Base-by-base conservation (phyloP, 2,113 vertebrate genomes). In the Tachuris rubrigastra region DNA sequence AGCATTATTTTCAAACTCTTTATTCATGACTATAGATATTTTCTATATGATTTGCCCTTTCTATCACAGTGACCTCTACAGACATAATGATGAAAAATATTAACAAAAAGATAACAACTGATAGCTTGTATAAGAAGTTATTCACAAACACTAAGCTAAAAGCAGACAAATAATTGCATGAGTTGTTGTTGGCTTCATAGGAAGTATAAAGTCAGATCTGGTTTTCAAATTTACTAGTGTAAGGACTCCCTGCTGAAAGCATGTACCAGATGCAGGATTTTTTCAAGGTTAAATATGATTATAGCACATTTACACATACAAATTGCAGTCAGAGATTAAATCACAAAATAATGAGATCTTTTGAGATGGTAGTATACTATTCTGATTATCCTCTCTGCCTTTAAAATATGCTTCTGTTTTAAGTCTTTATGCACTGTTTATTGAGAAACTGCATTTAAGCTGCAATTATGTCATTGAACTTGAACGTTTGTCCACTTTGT, bases 261-360 rank as follows among this genome's bases (percentile, higher is more conserved):
- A 77, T 83, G 49, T 84, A 87, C 77, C 86, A 91, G 88, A 67
- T 95, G 47, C 90, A 94, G 68, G 89, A 85, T 96, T 97, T 95
- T 94, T 25, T 92, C 84, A 94, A 97, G 96, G 92, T 96, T 96
- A 97, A 95, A 95, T 92, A 68, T 85, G 89, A 92, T 95, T 96
- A 80, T 84, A 93, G 62, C 8, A 2, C 35, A 19, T 58, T 33
- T 60, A 62, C 73, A 95, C 68, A 95, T 39, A 94, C 65, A 93
- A 95, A 78, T 82, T 69, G 67, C 35, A 93, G 85, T 66, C 66
- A 72, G 94, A 88, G 65, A 94, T 63, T 96, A 97, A 96, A 92
- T 97, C 80, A 74, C 30, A 93, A 93, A 94, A 81, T 96, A 91
- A 89, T 97, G 73, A 94, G 78, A 80, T 87, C n/a, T 87, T 91